These are phyloP conservation scores for Melanchra persicariae DNA, from an alignment of 2,888 invertebrate species.

Conservation along the genomic window DNA sequence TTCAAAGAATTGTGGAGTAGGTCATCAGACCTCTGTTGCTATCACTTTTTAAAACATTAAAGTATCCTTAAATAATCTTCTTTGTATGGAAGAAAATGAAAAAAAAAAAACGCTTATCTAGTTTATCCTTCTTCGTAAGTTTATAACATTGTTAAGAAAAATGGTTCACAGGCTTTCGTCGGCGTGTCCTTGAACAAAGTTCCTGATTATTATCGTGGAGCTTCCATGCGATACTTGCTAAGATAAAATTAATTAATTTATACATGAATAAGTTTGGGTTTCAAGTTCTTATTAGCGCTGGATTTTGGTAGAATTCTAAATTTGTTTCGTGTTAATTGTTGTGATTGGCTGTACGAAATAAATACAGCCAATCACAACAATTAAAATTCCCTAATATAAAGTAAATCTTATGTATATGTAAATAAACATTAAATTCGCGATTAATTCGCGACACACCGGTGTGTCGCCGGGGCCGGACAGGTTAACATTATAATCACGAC, in stretches of 20 bases:
- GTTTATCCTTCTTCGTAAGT: slow-evolving; percentile 39
- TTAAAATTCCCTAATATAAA: too few relatives aligned
- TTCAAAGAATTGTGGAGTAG: too few relatives aligned
- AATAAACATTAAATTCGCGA: too few relatives aligned
- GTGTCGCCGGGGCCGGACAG: too few relatives aligned
- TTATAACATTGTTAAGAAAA: slow-evolving; percentile 48
- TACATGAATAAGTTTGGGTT: slow-evolving; percentile 20
- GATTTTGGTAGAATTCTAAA: background rate
- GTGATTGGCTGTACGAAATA: background rate
- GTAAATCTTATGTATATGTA: too few relatives aligned
- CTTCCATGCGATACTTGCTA: slow-evolving; percentile 7
- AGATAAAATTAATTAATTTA: slow-evolving; percentile 36
- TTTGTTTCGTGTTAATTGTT: slow-evolving; percentile 18
- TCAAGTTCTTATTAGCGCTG: slow-evolving; percentile 20
- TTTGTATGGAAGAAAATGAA: too few relatives aligned
- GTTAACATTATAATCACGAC: background rate
- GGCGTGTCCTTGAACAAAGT: slow-evolving; percentile 39
- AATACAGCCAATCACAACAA: background rate
- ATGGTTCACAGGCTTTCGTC: slow-evolving; percentile 32
- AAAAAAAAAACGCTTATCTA: slow-evolving; percentile 28
- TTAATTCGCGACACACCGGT: too few relatives aligned
- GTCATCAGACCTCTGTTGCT: too few relatives aligned
- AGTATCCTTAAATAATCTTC: too few relatives aligned
- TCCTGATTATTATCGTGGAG: slow-evolving; percentile 33
- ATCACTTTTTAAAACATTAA: too few relatives aligned